A percentile compares a stretch with the other conserved stretches of the same genome.
These are phyloP conservation scores for Caenorhabditis virilis DNA, from an alignment of 2,888 invertebrate species.

Conservation along the genomic window DNA sequence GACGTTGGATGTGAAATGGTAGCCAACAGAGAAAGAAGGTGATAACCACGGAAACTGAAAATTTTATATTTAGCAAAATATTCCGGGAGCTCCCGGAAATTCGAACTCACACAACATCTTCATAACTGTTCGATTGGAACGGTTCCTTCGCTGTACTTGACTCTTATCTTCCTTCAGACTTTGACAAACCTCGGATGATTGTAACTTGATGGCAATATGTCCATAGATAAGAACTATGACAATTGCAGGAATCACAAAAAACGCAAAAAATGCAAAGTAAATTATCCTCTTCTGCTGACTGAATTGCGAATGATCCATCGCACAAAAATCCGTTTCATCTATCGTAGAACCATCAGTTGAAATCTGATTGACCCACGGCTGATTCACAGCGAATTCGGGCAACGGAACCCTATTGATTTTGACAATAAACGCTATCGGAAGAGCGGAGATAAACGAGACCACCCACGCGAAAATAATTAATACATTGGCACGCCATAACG, in stretches of 20 bases:
- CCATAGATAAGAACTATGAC: slow-evolving; percentile 64
- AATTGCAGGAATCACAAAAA: slow-evolving; percentile 56
- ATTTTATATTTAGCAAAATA: slow-evolving; percentile 36
- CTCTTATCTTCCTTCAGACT: slow-evolving; percentile 9
- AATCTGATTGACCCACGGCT: slow-evolving; percentile 44
- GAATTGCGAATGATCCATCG: slow-evolving; percentile 47
- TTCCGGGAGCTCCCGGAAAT: slow-evolving; percentile 6
- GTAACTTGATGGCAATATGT: slow-evolving; percentile 60
- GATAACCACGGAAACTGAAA: slow-evolving; percentile 86
- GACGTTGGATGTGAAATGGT: slow-evolving; percentile 89
- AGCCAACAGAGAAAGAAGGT: slow-evolving; percentile 95
- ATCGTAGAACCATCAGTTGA: slow-evolving; percentile 50
- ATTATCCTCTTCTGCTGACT: slow-evolving; percentile 57
- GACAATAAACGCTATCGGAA: slow-evolving; percentile 58
- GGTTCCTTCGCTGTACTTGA: slow-evolving; percentile 26
- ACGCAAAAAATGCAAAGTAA: slow-evolving; percentile 59
- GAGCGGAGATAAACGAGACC: slow-evolving; percentile 60
- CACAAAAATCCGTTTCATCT: slow-evolving; percentile 59
- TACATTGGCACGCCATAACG: slow-evolving; percentile 58
- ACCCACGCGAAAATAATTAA: slow-evolving; percentile 62
- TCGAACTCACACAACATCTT: slow-evolving; percentile 49
- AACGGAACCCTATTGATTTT: slow-evolving; percentile 53
- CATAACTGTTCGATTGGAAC: slow-evolving; percentile 43
- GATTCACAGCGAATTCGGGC: slow-evolving; percentile 43
- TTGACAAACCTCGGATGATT: slow-evolving; percentile 31